phyloP scores from a whole-genome alignment of 35 echinoderm and acorn worm genomes.

The Amphiura filiformis region DNA sequence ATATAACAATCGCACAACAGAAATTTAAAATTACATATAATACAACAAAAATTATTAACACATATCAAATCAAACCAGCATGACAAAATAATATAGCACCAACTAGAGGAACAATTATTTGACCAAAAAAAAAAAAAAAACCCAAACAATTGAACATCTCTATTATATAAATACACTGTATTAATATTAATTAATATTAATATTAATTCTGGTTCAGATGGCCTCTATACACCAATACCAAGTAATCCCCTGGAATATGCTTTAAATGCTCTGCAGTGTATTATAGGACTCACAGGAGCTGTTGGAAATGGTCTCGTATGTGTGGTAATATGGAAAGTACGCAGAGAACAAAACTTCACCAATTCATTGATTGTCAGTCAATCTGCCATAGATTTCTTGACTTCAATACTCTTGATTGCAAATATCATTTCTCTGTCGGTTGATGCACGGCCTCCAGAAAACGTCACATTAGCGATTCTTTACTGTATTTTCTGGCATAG shows the following conservation, averaged over 20 bases:
- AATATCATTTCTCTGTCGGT: neutral
- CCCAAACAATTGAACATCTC: too few species aligned
- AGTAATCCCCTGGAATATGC: neutral
- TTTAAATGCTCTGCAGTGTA: neutral
- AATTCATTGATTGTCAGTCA: conserved; percentile 49
- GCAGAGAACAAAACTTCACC: conserved; percentile 18
- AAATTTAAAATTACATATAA: too few species aligned
- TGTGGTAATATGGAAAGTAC: conserved; percentile 16
- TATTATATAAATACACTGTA: too few species aligned
- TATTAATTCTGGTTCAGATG: too few species aligned
- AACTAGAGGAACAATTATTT: too few species aligned
- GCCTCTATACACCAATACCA: neutral
- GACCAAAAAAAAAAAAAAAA: too few species aligned
- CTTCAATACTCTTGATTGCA: conserved; percentile 39
- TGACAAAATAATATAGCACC: too few species aligned
- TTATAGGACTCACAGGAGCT: conserved; percentile 30
- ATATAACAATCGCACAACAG: too few species aligned
- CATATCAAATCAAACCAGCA: too few species aligned
- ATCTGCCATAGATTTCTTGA: conserved; percentile 48
- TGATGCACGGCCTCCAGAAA: neutral
- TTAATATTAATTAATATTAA: too few species aligned
- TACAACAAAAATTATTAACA: too few species aligned
- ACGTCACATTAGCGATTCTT: neutral
- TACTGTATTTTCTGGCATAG: conserved; percentile 60
- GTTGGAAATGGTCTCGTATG: conserved; percentile 46